Conservation (phyloP, 2,797 vertebrate species). For the Ptychadena robeensis region DNA sequence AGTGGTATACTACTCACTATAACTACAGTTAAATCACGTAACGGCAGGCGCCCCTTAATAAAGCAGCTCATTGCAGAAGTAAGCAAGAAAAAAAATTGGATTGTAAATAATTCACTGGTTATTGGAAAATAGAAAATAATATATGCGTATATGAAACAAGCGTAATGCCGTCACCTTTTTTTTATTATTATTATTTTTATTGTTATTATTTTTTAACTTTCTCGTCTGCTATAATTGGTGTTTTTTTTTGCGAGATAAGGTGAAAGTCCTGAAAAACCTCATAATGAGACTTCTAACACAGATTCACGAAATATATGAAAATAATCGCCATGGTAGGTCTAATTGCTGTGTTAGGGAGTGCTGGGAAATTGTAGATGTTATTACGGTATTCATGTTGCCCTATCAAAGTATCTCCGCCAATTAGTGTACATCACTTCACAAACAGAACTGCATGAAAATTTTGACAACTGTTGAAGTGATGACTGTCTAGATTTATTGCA, state of each 20-base stretch:
- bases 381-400: constrained; percentile 6
- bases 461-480: constrained; percentile 21
- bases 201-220: not conserved
- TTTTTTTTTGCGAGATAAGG: not conserved
- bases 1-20: not conserved
- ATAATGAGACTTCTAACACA: constrained; percentile 34
- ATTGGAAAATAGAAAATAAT: not conserved
- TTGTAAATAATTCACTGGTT: not conserved
- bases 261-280: constrained; percentile 21
- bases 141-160: not conserved
- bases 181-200: too few relatives aligned
- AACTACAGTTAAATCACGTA: not conserved
- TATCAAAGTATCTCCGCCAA: constrained; percentile 9
- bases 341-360: constrained; percentile 18
- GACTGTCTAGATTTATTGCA: constrained; percentile 53
- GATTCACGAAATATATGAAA: constrained; percentile 32
- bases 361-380: not conserved
- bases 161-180: not conserved
- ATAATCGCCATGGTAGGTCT: constrained; percentile 21
- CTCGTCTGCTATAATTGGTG: constrained; percentile 14
- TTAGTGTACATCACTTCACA: constrained; percentile 36
- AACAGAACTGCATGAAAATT: constrained; percentile 20
- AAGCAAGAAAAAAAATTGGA: not conserved
- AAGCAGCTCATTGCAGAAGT: not conserved
- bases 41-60: not conserved